Evolutionary conservation across 1,140 invertebrate species (phyloP), one percentile per base, ranked within the genome.

Genomic region (Drosophila virilis): DNA sequence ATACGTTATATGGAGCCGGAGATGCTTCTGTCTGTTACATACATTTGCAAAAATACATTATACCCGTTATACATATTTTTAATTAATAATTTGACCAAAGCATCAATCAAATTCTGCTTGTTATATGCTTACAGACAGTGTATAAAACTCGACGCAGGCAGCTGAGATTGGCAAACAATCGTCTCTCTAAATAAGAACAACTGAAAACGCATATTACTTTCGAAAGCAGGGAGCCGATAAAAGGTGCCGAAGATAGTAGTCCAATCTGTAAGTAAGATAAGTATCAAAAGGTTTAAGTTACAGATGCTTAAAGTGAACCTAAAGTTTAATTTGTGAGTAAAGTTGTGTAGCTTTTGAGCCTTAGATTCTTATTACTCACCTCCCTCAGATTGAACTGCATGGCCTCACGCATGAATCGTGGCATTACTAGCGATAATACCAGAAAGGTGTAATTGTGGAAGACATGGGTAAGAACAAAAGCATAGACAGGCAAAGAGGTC

Each of bases 391-490:
- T 64, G 13, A 86, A 76, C 32, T 71, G 65, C 86, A 91, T 83
- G 12, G 90, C 83, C 13, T 91, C 91, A 0, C 75, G 74, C 67
- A 91, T 77, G 42, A 91, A 91, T 17, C 90, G 62, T 1, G 91
- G 91, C 66, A 91, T 54, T 32, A 73, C 28, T 12, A 83, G 38
- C 0, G 69, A 58, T 0, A 91, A 22, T 1, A 91, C 37, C 28
- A 91, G 71, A 9, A 80, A 79, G 7, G 74, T 83, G 58, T 80
- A 91, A 43, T 64, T 91, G 33, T 91, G 90, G 7, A 85, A 91
- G 28, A 86, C 42, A 17, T 91, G 91, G 9, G 91, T 91, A n/a
- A 91, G 52, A 6, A 90, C 38, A 28, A 91, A 91, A 0, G 86
- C 81, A 9, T 78, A 77, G 0, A 77, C 74, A 1, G 90, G 77